Base-by-base conservation (phyloP, 1,140 invertebrate genomes). In the Drosophila trapezifrons region DNA sequence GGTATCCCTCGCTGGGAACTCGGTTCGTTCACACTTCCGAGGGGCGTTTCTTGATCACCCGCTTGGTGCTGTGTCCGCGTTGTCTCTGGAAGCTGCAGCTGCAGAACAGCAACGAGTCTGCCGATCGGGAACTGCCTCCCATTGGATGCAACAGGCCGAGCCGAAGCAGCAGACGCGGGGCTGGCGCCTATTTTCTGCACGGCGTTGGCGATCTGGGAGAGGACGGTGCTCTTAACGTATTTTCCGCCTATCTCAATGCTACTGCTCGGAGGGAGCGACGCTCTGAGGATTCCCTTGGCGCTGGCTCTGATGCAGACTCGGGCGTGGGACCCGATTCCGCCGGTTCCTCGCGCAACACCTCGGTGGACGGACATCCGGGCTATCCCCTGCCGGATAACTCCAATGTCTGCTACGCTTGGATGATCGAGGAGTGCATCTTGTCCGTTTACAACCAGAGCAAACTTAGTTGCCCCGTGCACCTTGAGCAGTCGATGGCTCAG, bases 1-100 rank as follows among this genome's bases (percentile, higher is more conserved):
- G 99, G 98, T 99, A 98, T 93, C 98, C 98, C 1, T 97, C 97
- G 0, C 93, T 98, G 46, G 96, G 98, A 7, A 99, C 98, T 2
- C 94, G 98, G 45, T 99, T 99, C 93, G 97, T 98, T 2, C 99
- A 99, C 90, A 99, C 98, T 0, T 98, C 98, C 0, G 98, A 99
- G 91, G 99, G 99, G 1, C 96, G 97, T 74, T 97, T 99, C 90
- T 93, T 99, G 25, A 97, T 99, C 10, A 99, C 98, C 0, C 93
- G 99, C n/a, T 90, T 99, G 18, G 96, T 99, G 46, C 97, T 98
- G 0, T 99, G 99, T 92, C 96, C 97, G 0, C 94, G 95, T 8
- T 99, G 98, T 92, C 92, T 98, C 9, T 69, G 78, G 40, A 92
- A 92, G 58, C 47, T 92, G 46, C 82, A 85, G 25, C 32, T 72